phyloP scores from a whole-genome alignment of 2,113 vertebrate species.

The Hemiprocne comata region DNA sequence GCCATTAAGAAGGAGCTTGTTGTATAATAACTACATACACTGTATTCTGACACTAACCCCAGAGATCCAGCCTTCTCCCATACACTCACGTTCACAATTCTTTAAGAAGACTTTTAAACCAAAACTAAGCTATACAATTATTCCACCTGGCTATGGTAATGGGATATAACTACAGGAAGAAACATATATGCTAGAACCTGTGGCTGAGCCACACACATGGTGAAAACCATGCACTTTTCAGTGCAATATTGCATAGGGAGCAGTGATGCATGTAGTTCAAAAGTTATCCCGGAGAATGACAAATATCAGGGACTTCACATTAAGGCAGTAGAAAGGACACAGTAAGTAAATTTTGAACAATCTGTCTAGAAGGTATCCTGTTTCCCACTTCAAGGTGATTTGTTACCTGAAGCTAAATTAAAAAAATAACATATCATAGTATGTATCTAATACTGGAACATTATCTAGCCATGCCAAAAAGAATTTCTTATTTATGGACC shows the following conservation, averaged over 20 bases:
- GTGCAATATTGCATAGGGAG: not conserved
- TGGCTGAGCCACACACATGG: not conserved
- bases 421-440: not conserved
- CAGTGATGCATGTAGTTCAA: not conserved
- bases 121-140: not conserved
- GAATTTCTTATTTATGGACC: not conserved
- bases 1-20: not conserved
- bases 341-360: not conserved
- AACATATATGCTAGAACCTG: not conserved
- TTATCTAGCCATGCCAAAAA: not conserved
- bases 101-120: not conserved
- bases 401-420: not conserved
- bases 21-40: not conserved
- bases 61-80: not conserved
- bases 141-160: not conserved
- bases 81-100: not conserved
- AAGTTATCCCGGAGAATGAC: not conserved
- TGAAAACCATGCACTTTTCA: not conserved
- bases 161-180: not conserved
- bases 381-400: not conserved
- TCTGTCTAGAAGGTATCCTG: not conserved
- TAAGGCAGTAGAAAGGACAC: not conserved
- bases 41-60: not conserved
- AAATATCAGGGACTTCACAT: not conserved
- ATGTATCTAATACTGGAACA: not conserved